Evolutionary conservation across 2,797 vertebrate genomes (phyloP).

Genomic region (Harpagifer antarcticus): DNA sequence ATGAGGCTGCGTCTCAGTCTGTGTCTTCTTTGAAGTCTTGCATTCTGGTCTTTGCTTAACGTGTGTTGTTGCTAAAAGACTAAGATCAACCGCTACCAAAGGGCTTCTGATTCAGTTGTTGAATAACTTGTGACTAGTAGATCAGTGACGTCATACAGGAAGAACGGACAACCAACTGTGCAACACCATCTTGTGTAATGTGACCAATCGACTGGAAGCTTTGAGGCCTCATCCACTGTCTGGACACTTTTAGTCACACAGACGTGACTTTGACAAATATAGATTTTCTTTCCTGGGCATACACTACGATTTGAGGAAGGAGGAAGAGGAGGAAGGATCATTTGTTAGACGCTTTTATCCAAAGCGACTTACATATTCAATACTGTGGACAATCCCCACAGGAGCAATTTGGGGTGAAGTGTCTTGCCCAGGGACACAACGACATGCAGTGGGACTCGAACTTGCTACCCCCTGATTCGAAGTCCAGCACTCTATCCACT

Average conservation of each 20-base stretch:
- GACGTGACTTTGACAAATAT: constrained; percentile 44
- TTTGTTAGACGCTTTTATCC: too few species aligned
- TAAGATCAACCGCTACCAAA: constrained; percentile 1
- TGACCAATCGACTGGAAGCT: constrained; percentile 22
- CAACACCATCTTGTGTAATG: constrained; percentile 2
- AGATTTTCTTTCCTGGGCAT: constrained; percentile 27
- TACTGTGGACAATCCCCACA: too few species aligned
- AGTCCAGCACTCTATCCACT: too few species aligned
- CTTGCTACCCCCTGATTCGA: too few species aligned
- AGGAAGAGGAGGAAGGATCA: too few species aligned
- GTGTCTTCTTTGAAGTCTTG: constrained; percentile 29
- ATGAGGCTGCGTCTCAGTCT: not conserved
- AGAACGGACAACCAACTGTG: not conserved
- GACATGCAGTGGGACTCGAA: too few species aligned
- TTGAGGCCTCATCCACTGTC: constrained; percentile 17
- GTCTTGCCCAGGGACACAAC: too few species aligned
- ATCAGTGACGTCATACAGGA: not conserved
- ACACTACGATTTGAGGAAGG: too few species aligned
- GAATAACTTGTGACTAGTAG: not conserved
- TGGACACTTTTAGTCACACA: constrained; percentile 42
- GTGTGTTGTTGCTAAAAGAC: not conserved
- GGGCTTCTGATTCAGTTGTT: not conserved
- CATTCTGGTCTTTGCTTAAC: not conserved
- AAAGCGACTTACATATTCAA: too few species aligned
- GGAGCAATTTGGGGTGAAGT: too few species aligned